A percentile compares a stretch with the other conserved stretches of the same genome.
Evolutionary conservation across 2,797 vertebrate species (phyloP).

Genomic region (Hydrophis major): DNA sequence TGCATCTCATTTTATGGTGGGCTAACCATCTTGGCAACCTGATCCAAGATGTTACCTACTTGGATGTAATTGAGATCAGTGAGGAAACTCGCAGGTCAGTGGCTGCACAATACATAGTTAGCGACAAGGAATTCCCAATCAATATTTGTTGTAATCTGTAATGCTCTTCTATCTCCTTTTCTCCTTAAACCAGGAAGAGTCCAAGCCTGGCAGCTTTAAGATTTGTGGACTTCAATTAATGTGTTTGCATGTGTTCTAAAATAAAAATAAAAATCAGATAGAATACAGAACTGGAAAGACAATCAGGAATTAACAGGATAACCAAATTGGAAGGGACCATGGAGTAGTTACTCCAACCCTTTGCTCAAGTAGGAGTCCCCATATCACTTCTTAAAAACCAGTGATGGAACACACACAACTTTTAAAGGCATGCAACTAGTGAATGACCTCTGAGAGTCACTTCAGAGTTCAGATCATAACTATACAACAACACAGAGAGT

Average conservation of each 20-base stretch:
- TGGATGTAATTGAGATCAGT: neutral
- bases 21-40: neutral
- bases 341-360: neutral
- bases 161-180: neutral
- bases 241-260: neutral
- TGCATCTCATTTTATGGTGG: neutral
- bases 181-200: neutral
- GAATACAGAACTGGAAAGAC: slow-evolving; percentile 53
- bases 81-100: too few relatives aligned
- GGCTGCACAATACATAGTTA: neutral
- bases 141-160: neutral
- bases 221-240: neutral
- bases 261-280: slow-evolving; percentile 41
- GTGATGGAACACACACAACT: neutral
- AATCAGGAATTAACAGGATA: slow-evolving; percentile 1
- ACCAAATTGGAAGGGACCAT: neutral
- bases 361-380: neutral
- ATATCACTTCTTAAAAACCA: neutral
- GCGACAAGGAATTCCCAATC: neutral
- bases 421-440: neutral
- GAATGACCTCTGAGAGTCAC: too few relatives aligned
- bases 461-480: too few relatives aligned
- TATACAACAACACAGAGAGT: neutral
- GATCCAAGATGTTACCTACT: neutral
- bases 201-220: neutral